phyloP scores from a whole-genome alignment of 2,797 vertebrate species.

The Pangasius djambal region DNA sequence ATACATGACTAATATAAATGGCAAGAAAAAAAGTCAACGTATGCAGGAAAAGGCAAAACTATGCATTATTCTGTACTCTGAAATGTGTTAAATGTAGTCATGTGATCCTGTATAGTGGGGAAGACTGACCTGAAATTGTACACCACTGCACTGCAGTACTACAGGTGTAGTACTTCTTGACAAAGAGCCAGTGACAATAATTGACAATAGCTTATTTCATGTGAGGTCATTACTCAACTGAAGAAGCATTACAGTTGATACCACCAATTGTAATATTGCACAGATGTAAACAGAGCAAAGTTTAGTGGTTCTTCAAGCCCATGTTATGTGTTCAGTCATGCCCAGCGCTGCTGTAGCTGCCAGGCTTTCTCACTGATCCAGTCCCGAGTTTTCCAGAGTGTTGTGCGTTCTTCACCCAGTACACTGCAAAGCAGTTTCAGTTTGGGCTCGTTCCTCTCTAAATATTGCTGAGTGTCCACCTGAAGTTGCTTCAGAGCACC shows the following conservation, averaged over 20 bases:
- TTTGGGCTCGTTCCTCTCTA: slow-evolving; percentile 74
- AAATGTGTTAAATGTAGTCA: neutral
- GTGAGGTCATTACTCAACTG: neutral
- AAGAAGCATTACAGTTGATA: neutral
- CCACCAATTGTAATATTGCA: neutral
- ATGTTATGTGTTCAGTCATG: slow-evolving; percentile 46
- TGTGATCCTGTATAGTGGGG: neutral
- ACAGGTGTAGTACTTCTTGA: neutral
- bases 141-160: neutral
- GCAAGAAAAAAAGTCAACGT: neutral
- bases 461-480: slow-evolving; percentile 71
- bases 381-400: slow-evolving; percentile 65
- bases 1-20: neutral
- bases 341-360: slow-evolving; percentile 73
- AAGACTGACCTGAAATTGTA: neutral
- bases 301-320: neutral
- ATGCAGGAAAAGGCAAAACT: neutral
- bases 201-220: neutral
- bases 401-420: slow-evolving; percentile 68
- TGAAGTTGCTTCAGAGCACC: slow-evolving; percentile 69
- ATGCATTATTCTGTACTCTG: neutral
- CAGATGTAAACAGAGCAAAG: neutral
- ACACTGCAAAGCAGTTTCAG: slow-evolving; percentile 71
- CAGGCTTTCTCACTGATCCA: slow-evolving; percentile 73
- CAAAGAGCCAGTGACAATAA: neutral